Base-by-base conservation (phyloP, 2,113 vertebrate genomes). In the Anguilla japonica region DNA sequence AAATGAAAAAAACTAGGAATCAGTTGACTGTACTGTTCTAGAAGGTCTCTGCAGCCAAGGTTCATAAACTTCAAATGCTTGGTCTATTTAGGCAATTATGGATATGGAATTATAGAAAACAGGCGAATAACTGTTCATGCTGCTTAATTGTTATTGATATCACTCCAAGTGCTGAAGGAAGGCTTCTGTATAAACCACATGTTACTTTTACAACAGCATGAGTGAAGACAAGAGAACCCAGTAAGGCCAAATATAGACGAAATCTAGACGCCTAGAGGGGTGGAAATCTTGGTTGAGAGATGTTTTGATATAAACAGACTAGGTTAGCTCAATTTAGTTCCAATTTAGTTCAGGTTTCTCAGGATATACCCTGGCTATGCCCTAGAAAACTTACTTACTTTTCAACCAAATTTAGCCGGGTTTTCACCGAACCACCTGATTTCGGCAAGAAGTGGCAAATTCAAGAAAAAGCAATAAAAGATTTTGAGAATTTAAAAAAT, bases 1-100 rank as follows among this genome's bases (percentile, higher is more conserved):
- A 46, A 34, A 83, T 15, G 14, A 60, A 67, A 80, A 41, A 40
- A 22, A 60, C n/a, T 5, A 86, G 84, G 79, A 88, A 91, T 90
- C 50, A 85, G 80, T 89, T 83, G 82, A 87, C 82, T 87, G 87
- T 85, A 75, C 41, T 87, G 78, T 86, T 57, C 79, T 43, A 84
- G 29, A 4, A 56, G 43, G 39, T 34, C 40, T 82, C 46, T 5
- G 71, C 13, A 78, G 41, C 53, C n/a, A 43, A 85, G n/a, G 29
- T 43, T 85, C 60, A 41, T 78, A 15, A 39, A 82, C 79, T 67
- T 85, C 40, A 22, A 88, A 91, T 88, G 82, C 78, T 82, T 84
- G 87, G 34, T 84, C 87, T 83, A 34, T 86, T 79, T 84, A 83
- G 85, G 7, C 56, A 86, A 85, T 84, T 80, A 88, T 60, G 85